phyloP scores from a whole-genome alignment of 2,113 vertebrate species.

The Reinhardtius hippoglossoides region DNA sequence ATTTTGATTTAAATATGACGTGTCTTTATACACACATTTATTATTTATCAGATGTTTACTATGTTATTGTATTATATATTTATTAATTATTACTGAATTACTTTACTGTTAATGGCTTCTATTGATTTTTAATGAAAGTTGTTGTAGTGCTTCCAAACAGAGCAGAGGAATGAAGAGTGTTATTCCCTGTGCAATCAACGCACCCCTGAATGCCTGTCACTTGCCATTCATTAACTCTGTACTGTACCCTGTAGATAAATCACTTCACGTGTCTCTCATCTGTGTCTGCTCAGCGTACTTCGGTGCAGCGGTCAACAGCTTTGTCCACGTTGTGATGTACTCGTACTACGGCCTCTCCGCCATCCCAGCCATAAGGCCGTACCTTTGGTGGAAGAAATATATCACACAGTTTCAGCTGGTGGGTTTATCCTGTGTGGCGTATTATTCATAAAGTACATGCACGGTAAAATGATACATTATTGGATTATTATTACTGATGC shows the following conservation, averaged over 20 bases:
- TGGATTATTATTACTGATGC: too few relatives aligned
- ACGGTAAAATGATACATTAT: too few relatives aligned
- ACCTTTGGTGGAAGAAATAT: slow-evolving; percentile 99
- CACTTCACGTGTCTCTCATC: slow-evolving; percentile 12
- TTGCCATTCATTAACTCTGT: background rate
- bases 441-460: too few relatives aligned
- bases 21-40: background rate
- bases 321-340: slow-evolving; percentile 98
- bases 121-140: slow-evolving; percentile 19
- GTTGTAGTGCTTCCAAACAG: background rate
- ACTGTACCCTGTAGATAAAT: slow-evolving; percentile 14
- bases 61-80: too few relatives aligned
- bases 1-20: background rate
- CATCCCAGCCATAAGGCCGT: slow-evolving; percentile 91
- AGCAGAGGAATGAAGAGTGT: slow-evolving; percentile 7
- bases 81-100: slow-evolving; percentile 6
- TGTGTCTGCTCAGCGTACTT: slow-evolving; percentile 87
- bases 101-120: slow-evolving; percentile 10
- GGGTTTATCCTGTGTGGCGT: slow-evolving; percentile 59
- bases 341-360: slow-evolving; percentile 96
- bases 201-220: background rate
- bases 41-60: slow-evolving; percentile 18
- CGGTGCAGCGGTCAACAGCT: slow-evolving; percentile 94
- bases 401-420: slow-evolving; percentile 98
- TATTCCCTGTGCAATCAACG: background rate